phyloP scores from a whole-genome alignment of 2,113 vertebrate genomes.

The Engraulis encrasicolus region DNA sequence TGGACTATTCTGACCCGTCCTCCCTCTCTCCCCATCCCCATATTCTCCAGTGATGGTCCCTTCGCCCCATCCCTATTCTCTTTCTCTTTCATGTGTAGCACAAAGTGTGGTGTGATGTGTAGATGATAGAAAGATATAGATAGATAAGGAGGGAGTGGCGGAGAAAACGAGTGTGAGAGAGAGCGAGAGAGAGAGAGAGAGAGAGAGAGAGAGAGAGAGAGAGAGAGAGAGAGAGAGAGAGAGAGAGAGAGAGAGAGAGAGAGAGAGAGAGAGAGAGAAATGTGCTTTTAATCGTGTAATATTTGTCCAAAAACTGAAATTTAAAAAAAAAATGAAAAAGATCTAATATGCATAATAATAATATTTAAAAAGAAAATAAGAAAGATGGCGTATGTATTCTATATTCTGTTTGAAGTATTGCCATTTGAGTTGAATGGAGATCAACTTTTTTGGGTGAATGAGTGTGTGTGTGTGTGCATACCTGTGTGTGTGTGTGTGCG shows the following conservation, averaged over 20 bases:
- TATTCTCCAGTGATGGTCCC: constrained; percentile 45
- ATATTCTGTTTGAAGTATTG: constrained; percentile 79
- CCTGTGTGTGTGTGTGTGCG: constrained; percentile 57
- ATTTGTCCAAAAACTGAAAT: constrained; percentile 80
- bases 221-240: constrained; percentile 31
- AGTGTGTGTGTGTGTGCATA: constrained; percentile 86
- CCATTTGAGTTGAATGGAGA: constrained; percentile 80
- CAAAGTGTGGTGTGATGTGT: constrained; percentile 94
- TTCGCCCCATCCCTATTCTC: constrained; percentile 74
- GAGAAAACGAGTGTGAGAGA: constrained; percentile 38
- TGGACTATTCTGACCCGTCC: constrained; percentile 76
- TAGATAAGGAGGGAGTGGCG: constrained; percentile 29
- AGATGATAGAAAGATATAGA: constrained; percentile 60
- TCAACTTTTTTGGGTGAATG: constrained; percentile 29
- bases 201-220: constrained; percentile 40
- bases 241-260: constrained; percentile 86
- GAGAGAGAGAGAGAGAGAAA: constrained; percentile 45
- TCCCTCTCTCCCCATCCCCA: too few species aligned
- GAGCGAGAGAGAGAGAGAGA: constrained; percentile 55
- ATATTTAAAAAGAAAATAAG: constrained; percentile 50
- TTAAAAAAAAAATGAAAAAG: constrained; percentile 56
- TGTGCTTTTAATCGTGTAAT: constrained; percentile 90
- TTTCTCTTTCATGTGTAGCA: constrained; percentile 89
- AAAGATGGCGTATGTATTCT: constrained; percentile 75
- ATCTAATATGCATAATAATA: constrained; percentile 51